Base-by-base conservation (phyloP, 1,140 invertebrate species). In the Apocrypta bakeri region DNA sequence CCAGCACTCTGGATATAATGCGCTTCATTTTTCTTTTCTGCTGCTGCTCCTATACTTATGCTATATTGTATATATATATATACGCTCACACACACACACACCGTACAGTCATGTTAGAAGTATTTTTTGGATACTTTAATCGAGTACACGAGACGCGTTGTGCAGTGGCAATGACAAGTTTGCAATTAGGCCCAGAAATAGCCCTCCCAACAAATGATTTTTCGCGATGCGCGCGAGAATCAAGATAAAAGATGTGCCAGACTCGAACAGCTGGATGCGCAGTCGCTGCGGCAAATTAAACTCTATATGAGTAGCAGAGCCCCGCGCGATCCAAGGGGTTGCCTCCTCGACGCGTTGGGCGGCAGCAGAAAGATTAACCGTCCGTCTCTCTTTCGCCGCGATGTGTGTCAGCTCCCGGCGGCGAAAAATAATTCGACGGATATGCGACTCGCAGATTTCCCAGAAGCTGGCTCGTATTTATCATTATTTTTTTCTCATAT, bases 361-460 rank as follows among this genome's bases (percentile, higher is more conserved):
- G 33, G 42, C 12, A 31, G 33, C 63, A 71, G 71, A 56, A 78
- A 78, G 37, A 69, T 69, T 61, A 42, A 14, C 40, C 40, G 27
- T 64, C n/a, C 25, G 63, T 0, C 42, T 48, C 42, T 48, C 14
- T 48, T 14, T 14, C 42, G 11, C 11, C 17, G 40, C n/a, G n/a
- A n/a, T n/a, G n/a, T n/a, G n/a, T 9, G 33, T 9, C 33, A 2
- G 33, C 33, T 37, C 33, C 3, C 11, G 6, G 63, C 63, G 25
- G n/a, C 24, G 69, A 80, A 73, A 72, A 80, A 80, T 64, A 80
- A 74, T 68, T 74, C 72, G 56, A 25, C 69, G 33, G 31, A 64
- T 37, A 37, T 80, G 69, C 31, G 24, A 40, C 24, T 27, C 33
- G 12, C 25, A 73, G 56, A 68, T 68, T 75, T 81, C 79, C 37